Percentiles rank a stretch among this genome's conserved stretches.
These are phyloP conservation scores for Glaucidium brasilianum DNA, from an alignment of 2,113 vertebrate genomes.

Conservation along the genomic window DNA sequence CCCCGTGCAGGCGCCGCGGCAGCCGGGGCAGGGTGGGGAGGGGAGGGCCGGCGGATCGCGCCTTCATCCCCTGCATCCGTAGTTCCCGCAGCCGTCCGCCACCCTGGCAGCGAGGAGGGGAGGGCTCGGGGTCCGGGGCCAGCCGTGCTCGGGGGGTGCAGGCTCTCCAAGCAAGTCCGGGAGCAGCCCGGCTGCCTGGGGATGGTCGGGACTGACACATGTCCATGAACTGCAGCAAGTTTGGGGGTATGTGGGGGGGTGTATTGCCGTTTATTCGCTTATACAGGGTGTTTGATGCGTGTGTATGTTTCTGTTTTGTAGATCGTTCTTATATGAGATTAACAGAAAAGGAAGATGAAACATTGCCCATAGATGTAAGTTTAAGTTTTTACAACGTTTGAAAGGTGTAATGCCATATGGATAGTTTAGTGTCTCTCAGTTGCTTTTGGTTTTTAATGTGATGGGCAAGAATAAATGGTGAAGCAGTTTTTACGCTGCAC, in stretches of 20 bases:
- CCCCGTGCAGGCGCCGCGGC: background rate
- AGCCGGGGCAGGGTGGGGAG: too few species aligned
- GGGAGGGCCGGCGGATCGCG: too few species aligned
- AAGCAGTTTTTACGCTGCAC: background rate
- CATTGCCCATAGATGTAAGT: conserved; percentile 95
- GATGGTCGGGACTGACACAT: accelerated
- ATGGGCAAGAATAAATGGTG: background rate
- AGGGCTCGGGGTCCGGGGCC: background rate
- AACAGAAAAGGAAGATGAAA: conserved; percentile 97
- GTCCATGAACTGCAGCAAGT: accelerated
- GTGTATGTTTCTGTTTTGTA: conserved; percentile 29
- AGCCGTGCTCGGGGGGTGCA: background rate
- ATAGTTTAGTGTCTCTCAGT: background rate
- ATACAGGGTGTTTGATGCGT: accelerated
- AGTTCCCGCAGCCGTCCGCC: background rate
- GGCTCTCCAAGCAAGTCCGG: accelerated
- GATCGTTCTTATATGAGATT: conserved; percentile 94
- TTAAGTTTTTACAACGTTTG: background rate
- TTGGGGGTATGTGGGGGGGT: too few species aligned
- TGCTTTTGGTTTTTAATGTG: background rate
- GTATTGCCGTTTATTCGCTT: too few species aligned
- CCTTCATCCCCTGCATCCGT: background rate
- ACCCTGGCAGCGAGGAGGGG: background rate
- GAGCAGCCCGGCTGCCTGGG: background rate
- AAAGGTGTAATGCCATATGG: background rate